These are phyloP conservation scores for Heteromormyrus szaboi DNA, from an alignment of 2,797 vertebrate species.

Conservation along the genomic window DNA sequence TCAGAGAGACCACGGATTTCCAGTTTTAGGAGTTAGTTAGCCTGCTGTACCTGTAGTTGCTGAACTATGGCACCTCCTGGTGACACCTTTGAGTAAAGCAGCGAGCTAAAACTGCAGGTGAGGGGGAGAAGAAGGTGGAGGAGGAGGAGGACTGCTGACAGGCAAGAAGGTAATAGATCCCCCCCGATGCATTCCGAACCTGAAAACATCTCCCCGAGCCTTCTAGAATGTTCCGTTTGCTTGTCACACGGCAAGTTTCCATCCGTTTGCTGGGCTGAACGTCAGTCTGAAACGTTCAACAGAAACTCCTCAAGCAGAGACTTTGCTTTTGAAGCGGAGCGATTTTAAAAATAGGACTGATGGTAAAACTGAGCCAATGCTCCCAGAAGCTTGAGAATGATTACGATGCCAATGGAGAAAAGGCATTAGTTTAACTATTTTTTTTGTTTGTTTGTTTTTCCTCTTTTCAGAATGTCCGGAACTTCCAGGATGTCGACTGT, in stretches of 20 bases:
- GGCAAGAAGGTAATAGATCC: not conserved
- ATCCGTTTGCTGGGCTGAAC: not conserved
- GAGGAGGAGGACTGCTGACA: not conserved
- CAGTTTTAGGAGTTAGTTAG: not conserved
- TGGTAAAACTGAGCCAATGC: not conserved
- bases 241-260: not conserved
- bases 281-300: too few species aligned
- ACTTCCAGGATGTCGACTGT: conserved; percentile 90
- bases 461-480: conserved; percentile 75
- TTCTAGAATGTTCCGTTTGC: not conserved
- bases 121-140: not conserved
- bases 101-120: not conserved
- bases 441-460: not conserved
- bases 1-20: not conserved
- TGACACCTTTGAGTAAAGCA: not conserved
- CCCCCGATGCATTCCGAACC: not conserved
- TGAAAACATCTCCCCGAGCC: not conserved
- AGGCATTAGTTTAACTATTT: not conserved
- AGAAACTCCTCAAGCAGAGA: not conserved
- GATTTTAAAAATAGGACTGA: not conserved
- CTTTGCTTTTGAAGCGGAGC: not conserved
- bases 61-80: conserved; percentile 21
- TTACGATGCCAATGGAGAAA: not conserved
- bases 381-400: not conserved
- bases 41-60: not conserved